Base-by-base conservation (phyloP, 2,797 vertebrate species). In the Argentina silus region DNA sequence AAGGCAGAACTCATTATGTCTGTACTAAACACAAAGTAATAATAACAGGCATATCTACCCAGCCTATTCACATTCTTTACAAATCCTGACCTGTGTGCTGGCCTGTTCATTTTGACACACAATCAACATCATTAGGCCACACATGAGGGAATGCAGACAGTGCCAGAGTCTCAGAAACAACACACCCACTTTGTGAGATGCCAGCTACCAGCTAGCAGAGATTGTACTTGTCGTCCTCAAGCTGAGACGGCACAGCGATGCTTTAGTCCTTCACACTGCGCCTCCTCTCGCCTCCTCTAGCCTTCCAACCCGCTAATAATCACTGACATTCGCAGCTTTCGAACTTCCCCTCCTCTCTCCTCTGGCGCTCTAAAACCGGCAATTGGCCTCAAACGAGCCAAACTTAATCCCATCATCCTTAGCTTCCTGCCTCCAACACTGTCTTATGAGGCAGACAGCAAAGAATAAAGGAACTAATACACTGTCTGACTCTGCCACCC, bases 361-460 rank as follows among this genome's bases (percentile, higher is more conserved):
- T 74, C 71, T 70, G 82, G 73, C 78, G 69, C 53, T 0, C 76
- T 63, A 44, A 91, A 93, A 92, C 89, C 86, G 61, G 86, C 90
- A 93, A 91, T 93, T 92, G 91, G 88, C 86, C 81, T 92, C 85
- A 91, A 91, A 92, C 87, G 82, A 91, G 87, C 85, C 89, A 90
- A 86, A 92, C 82, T 80, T 92, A 93, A 94, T 93, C 83, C 80
- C 50, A 43, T 79, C 83, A 70, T 85, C 80, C 84, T 82, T 50
- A 69, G 66, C 75, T 86, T 90, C 83, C 69, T 78, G 78, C 67
- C 69, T 53, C 50, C 47, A 8, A 70, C 64, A 45, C 72, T 21
- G 19, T 72, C 73, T 78, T 56, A 63, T 48, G 64, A 0, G n/a
- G 51, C 59, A 73, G 75, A 87, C 77, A 71, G 78, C 72, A 44